Base-by-base conservation (phyloP, 2,888 invertebrate genomes). In the Orthosia gothica region DNA sequence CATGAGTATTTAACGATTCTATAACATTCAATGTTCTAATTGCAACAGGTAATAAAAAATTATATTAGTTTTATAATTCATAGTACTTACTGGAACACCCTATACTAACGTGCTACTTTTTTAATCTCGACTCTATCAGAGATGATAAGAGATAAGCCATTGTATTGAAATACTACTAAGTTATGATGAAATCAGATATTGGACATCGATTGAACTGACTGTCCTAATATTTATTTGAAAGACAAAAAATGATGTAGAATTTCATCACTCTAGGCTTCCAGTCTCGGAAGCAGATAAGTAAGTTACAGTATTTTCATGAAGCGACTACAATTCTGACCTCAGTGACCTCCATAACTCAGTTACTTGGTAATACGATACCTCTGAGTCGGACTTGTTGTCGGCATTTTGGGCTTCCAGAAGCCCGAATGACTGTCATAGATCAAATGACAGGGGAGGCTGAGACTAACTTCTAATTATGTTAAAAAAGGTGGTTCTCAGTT, bases 121-220 rank as follows among this genome's bases (percentile, higher is more conserved):
- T 50, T 62, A 62, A 81, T 81, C 74, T 54, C 32, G 40, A 7
- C 52, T 23, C 16, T 75, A 81, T 81, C 81, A 49, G 55, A 23
- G 26, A 45, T 55, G 61, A 81, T 84, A 83, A 75, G 26, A 68
- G 84, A 71, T 81, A 83, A 83, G 54, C n/a, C n/a, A 20, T 26
- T 50, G 57, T 84, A 83, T 68, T 58, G 68, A 68, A 64, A 74
- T 54, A 61, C 55, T 20, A 40, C 11, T 66, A 52, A n/a, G 40
- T 45, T 78, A 63, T 76, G 54, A 76, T 55, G 26, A 77, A 62
- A 66, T 75, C n/a, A 45, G 52, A 32, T 61, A 65, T 20, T 69
- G n/a, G 45, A 74, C 18, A 57, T 61, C 47, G 20, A 68, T 20
- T 3, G 26, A 49, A 18, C 32, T 63, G 55, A 68, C 67, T 18